These are phyloP conservation scores for Dendrolimus pini DNA, from an alignment of 2,888 invertebrate genomes.

Conservation along the genomic window DNA sequence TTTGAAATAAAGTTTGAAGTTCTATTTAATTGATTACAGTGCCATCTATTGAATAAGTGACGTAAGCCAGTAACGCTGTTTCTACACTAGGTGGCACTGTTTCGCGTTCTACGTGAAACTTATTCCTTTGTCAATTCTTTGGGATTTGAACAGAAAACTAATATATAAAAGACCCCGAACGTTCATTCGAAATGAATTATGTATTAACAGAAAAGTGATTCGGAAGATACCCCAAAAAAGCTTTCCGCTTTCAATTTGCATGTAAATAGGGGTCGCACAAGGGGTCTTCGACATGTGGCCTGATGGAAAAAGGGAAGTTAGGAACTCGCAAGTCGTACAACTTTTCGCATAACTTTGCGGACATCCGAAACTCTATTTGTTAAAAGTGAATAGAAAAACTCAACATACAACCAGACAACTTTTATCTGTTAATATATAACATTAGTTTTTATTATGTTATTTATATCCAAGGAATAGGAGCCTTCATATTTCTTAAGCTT, in stretches of 20 bases:
- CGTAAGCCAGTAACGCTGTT: constrained; percentile 8
- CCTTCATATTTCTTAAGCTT: constrained; percentile 6
- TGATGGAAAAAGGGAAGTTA: constrained; percentile 11
- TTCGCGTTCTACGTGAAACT: background rate
- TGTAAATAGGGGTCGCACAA: constrained; percentile 39
- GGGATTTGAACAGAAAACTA: constrained; percentile 13
- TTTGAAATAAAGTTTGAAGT: constrained; percentile 10
- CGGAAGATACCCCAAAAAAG: constrained; percentile 25
- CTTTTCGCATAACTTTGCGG: constrained; percentile 47
- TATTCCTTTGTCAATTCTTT: no score
- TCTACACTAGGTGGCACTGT: constrained; percentile 24
- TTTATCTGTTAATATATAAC: constrained; percentile 35
- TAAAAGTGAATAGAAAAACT: constrained; percentile 44
- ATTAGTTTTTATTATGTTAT: constrained; percentile 21
- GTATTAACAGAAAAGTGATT: constrained; percentile 14
- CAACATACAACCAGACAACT: constrained; percentile 20
- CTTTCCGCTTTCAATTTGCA: constrained; percentile 44
- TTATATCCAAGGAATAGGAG: constrained; percentile 13
- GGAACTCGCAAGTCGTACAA: constrained; percentile 24
- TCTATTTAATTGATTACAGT: constrained; percentile 9
- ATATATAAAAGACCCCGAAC: constrained; percentile 24
- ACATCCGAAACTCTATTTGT: constrained; percentile 31
- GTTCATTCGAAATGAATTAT: constrained; percentile 36
- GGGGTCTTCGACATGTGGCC: constrained; percentile 38
- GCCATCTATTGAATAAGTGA: constrained; percentile 22